Base-by-base conservation (phyloP, 2,113 vertebrate species). In the Tylochromis polylepis region DNA sequence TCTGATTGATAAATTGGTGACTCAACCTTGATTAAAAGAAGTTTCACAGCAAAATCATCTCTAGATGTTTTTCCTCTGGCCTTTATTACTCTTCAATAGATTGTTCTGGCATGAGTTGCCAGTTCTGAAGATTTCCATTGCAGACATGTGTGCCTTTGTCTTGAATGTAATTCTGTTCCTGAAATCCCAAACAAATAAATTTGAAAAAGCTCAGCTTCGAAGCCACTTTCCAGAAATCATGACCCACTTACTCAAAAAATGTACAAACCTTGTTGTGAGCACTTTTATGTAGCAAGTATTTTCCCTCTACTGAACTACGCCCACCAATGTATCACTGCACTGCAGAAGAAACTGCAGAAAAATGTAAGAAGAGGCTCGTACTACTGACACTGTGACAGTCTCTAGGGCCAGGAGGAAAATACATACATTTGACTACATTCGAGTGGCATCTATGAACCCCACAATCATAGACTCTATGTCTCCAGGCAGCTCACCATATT, bases 321-420 rank as follows among this genome's bases (percentile, higher is more conserved):
- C 43, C 70, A 51, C 46, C 27, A 0, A 77, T 51, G 43, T 51
- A 0, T 53, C 72, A 14, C 27, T 49, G 24, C 27, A 31, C 43
- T 77, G 18, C 46, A 77, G 72, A 31, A 77, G 46, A 77, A 77
- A 12, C 43, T 75, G 70, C 41, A 49, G 43, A 29, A 0, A 75
- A 75, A 75, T 51, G 10, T 31, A 51, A 77, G 43, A 31, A 29
- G 41, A 75, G 41, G 41, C 15, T 75, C 14, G 3, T 72, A 72
- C 41, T 75, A 18, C 41, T 75, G 41, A 72, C 67, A 1, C 9
- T 49, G 22, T 46, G 22, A 20, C 24, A 31, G 9, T 29, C 1
- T 51, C 0, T 29, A 6, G 24, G 67, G 0, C n/a, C 38, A 0
- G 60, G 5, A 38, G 62, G 20, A 14, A 15, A 70, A 70, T 46